Percentiles rank a stretch among this genome's conserved stretches.
Evolutionary conservation across 2,797 vertebrate genomes (phyloP).

Genomic region (Pseudomugil tenellus): DNA sequence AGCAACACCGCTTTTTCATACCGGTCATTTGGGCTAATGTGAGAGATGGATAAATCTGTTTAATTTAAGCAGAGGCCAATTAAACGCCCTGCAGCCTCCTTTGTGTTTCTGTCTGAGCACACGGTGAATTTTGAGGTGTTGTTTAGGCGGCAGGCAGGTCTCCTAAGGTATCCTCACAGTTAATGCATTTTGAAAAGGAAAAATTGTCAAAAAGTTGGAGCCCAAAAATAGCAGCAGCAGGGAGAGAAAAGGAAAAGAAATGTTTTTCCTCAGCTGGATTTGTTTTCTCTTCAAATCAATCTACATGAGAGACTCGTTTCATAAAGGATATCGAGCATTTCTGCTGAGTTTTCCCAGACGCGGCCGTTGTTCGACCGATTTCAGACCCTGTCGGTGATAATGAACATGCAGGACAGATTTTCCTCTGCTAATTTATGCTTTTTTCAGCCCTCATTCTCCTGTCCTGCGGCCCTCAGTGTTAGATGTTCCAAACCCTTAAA

Average conservation of each 20-base stretch:
- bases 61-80: constrained; percentile 64
- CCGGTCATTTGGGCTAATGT: constrained; percentile 61
- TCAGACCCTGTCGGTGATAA: constrained; percentile 10
- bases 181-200: constrained; percentile 41
- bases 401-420: constrained; percentile 19
- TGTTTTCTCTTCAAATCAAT: neutral
- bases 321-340: neutral
- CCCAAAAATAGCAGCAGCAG: constrained; percentile 39
- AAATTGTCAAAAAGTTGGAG: constrained; percentile 26
- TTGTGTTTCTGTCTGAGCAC: constrained; percentile 26
- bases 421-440: constrained; percentile 28
- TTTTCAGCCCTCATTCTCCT: constrained; percentile 12
- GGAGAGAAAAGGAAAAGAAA: neutral
- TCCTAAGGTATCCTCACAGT: constrained; percentile 48
- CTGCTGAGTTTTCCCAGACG: constrained; percentile 7
- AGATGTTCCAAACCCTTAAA: constrained; percentile 19
- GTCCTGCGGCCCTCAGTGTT: constrained; percentile 9
- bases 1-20: constrained; percentile 43
- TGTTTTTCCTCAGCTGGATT: constrained; percentile 3
- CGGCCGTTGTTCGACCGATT: neutral
- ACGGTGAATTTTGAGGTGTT: constrained; percentile 59
- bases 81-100: constrained; percentile 56
- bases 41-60: constrained; percentile 52
- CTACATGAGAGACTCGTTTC: neutral
- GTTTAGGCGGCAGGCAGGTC: constrained; percentile 42